Base-by-base conservation (phyloP, 2,888 invertebrate genomes). In the Hecatera dysodea region DNA sequence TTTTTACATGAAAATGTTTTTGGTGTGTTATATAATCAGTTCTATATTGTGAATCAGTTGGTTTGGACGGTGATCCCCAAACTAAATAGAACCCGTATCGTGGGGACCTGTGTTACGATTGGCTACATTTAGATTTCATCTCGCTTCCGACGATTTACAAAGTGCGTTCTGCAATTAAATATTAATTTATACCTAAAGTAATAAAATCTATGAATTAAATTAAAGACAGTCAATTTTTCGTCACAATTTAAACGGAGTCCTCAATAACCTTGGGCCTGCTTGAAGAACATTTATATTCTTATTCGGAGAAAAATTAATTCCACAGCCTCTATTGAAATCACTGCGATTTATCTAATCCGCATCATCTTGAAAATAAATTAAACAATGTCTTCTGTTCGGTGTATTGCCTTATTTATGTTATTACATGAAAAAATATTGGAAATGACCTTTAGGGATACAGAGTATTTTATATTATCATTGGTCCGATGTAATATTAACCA, bases 361-460 rank as follows among this genome's bases (percentile, higher is more conserved):
- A 56, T 57, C 36, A 44, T 75, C 68, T 55, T 36, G 42, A 68
- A 61, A 56, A 17, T 56, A 61, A 67, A 60, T 76, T 67, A 50
- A 29, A n/a, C 2, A 53, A 24, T 29, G 39, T 36, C 33, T 50
- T 42, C 55, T 48, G 11, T 33, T 73, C 33, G 4, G 4, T 56
- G 36, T 15, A 61, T 48, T 56, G 19, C 22, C 29, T 55, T 27
- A 22, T 29, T 53, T 27, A n/a, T 15, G 2, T 27, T 11, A 9
- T 71, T 57, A 19, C 19, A 44, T 19, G 44, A 19, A 44, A 17
- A 44, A 44, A 7, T 19, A 44, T 19, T 19, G 44, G 19, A 44
- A 44, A 44, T 44, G 19, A 8, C 2, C 7, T 39, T 15, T 44
- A 44, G 44, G 6, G 17, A 19, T 42, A 17, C 15, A 33, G 33